Percentiles rank a stretch among this genome's conserved stretches.
Conservation (phyloP, 2,888 invertebrate species). For the Serrognathus titanus region DNA sequence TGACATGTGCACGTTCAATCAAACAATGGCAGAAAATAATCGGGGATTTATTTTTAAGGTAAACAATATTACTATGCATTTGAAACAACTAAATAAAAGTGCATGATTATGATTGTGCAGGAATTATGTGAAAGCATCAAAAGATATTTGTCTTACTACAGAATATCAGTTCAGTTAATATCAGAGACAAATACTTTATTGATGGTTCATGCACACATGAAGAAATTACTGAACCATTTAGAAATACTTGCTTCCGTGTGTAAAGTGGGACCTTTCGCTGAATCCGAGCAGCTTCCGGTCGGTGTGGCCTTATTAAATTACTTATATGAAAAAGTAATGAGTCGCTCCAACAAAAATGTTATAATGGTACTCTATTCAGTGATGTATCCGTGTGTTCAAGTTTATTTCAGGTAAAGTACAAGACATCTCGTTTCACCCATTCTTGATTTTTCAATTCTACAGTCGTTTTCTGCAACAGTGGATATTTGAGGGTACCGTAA, state of each 20-base stretch:
- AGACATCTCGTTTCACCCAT: not conserved
- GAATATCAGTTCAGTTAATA: conserved; percentile 46
- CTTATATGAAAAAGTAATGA: conserved; percentile 60
- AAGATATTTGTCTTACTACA: conserved; percentile 59
- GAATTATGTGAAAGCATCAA: conserved; percentile 61
- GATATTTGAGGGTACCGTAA: conserved; percentile 79
- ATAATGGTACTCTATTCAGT: conserved; percentile 55
- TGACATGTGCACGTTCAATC: conserved; percentile 29
- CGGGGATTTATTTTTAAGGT: conserved; percentile 44
- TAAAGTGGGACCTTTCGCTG: conserved; percentile 47
- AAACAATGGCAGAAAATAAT: conserved; percentile 22
- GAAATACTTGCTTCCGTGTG: conserved; percentile 56
- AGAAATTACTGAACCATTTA: conserved; percentile 53
- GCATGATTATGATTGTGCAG: conserved; percentile 47
- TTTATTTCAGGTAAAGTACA: conserved; percentile 41
- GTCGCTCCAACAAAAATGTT: conserved; percentile 56
- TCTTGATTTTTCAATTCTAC: conserved; percentile 13
- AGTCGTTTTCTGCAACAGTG: conserved; percentile 73
- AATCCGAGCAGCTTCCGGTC: conserved; percentile 37
- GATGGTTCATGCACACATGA: conserved; percentile 45
- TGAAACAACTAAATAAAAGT: too few species aligned
- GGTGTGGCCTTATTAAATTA: conserved; percentile 64
- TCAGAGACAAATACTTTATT: conserved; percentile 36
- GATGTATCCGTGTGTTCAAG: conserved; percentile 45
- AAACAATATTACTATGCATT: conserved; percentile 1